Evolutionary conservation across 2,113 vertebrate species (phyloP).

Genomic region (Sinocyclocheilus rhinocerous): DNA sequence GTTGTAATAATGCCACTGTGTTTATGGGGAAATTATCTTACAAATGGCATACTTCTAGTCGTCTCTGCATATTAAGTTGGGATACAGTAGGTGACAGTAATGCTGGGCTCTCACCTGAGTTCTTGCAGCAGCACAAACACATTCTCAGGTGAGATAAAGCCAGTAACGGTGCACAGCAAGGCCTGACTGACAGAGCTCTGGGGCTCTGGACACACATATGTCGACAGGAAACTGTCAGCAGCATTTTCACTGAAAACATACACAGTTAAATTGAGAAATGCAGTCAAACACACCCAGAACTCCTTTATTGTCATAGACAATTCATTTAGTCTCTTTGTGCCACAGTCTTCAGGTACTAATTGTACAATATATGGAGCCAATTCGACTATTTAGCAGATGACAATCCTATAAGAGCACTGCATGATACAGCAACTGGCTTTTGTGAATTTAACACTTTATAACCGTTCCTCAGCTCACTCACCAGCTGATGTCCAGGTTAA

Average conservation of each 20-base stretch:
- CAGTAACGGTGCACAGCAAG: slow-evolving; percentile 80
- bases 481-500: slow-evolving; percentile 76
- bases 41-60: not conserved
- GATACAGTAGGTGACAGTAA: not conserved
- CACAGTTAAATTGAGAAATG: not conserved
- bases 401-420: not conserved
- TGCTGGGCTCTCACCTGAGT: slow-evolving; percentile 75
- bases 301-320: not conserved
- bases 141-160: slow-evolving; percentile 84
- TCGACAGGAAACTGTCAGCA: slow-evolving; percentile 83
- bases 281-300: not conserved
- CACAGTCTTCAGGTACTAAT: not conserved
- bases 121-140: slow-evolving; percentile 79
- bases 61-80: not conserved
- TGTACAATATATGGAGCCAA: not conserved
- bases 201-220: slow-evolving; percentile 82
- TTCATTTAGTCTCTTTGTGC: not conserved
- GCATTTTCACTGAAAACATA: slow-evolving; percentile 77
- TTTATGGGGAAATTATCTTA: not conserved
- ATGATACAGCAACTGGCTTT: not conserved
- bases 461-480: slow-evolving; percentile 64
- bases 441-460: not conserved
- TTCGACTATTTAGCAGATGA: not conserved
- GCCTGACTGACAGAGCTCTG: slow-evolving; percentile 64
- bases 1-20: not conserved